Evolutionary conservation across 2,888 invertebrate genomes (phyloP).

Genomic region (Xylota sylvarum): DNA sequence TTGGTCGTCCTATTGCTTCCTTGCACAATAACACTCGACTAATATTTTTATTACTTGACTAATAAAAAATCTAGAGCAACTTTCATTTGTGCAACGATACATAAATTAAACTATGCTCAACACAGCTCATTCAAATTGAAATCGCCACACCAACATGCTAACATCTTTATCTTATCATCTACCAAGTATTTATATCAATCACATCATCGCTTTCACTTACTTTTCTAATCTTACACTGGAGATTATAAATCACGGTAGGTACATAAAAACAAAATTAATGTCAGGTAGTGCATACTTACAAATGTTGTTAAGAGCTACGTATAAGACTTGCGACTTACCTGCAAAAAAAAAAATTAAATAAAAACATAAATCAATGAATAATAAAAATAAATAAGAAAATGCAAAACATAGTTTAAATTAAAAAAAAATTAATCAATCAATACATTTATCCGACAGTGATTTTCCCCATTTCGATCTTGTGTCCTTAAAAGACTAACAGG

Average conservation of each 20-base stretch:
- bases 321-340: constrained; percentile 50
- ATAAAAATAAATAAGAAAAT: not conserved
- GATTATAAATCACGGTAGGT: not conserved
- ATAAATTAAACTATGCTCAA: not conserved
- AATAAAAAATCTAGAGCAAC: constrained; percentile 18
- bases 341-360: constrained; percentile 15
- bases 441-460: not conserved
- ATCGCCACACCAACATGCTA: not conserved
- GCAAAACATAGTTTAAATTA: not conserved
- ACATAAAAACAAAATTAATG: constrained; percentile 16
- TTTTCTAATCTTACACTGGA: not conserved
- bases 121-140: not conserved
- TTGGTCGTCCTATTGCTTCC: not conserved
- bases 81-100: constrained; percentile 1
- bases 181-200: constrained; percentile 10
- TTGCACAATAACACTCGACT: not conserved
- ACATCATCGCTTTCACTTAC: constrained; percentile 19
- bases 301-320: not conserved
- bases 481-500: constrained; percentile 27
- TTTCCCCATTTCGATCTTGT: not conserved
- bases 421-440: not conserved
- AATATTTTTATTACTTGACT: not conserved
- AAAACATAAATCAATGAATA: not conserved
- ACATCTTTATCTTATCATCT: constrained; percentile 17
- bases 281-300: constrained; percentile 12